Evolutionary conservation across 2,113 vertebrate genomes (phyloP), one percentile per base, ranked within the genome.

Genomic region (Prietella phreatophila): DNA sequence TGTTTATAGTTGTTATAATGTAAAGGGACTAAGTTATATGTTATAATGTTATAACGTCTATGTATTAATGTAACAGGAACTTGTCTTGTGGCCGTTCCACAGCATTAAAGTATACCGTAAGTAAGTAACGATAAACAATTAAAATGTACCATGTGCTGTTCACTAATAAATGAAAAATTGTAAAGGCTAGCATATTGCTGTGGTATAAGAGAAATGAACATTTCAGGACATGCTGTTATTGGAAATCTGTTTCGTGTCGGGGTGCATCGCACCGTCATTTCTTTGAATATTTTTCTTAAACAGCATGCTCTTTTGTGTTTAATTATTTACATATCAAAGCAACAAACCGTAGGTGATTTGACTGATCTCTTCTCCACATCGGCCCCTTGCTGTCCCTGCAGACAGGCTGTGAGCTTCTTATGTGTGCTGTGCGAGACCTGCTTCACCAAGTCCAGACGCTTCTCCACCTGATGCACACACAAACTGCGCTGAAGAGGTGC

Each of bases 361-460:
- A 99, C 97, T 0, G 98, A 98, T 94, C 95, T 96, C 93, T 99
- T 99, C 94, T 99, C 98, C 0, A 96, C 94, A 0, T 99, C 98
- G 0, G 96, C 91, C 3, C 97, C 97, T 90, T 99, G 98, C 93
- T 99, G 98, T 88, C 97, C 98, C 95, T 99, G 98, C 89, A 99
- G 96, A 93, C 98, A 99, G 80, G 97, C 97, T 0, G 97, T 97
- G 89, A 99, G 96, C 93, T 99, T 99, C 96, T 99, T 99, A 94
- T 99, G 98, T 30, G 97, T 99, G 95, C 98, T 98, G 93, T 99
- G 98, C 33, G 97, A 96, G 89, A 99, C 98, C 91, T 99, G 97
- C 92, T 99, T 99, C 91, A 99, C 98, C 93, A 99, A 94, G 92
- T 99, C 98, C 94, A 99, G 94, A 42, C 98, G 96, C 92, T 99